phyloP scores from a whole-genome alignment of 2,888 invertebrate genomes.

The Ditula angustiorana region DNA sequence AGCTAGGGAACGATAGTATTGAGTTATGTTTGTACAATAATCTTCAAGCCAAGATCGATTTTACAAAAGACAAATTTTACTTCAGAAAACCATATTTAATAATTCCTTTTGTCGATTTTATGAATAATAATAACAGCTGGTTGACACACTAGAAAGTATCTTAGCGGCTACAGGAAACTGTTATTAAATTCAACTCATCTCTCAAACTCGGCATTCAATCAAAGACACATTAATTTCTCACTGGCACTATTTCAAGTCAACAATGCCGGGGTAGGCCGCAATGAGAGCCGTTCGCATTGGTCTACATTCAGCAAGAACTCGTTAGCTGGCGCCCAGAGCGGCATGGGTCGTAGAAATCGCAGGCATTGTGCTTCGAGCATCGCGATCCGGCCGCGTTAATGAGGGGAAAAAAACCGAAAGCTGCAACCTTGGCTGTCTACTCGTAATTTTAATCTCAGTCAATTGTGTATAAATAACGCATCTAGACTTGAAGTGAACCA shows the following conservation, averaged over 20 bases:
- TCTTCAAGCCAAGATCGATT: too few species aligned
- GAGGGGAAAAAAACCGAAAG: conserved; percentile 29
- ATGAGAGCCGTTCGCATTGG: conserved; percentile 22
- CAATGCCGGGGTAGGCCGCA: conserved; percentile 12
- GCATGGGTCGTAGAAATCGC: conserved; percentile 8
- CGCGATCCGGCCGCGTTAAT: conserved; percentile 26
- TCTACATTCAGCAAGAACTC: conserved; percentile 26
- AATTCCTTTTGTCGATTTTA: too few species aligned
- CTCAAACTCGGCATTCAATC: not conserved
- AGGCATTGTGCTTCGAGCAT: conserved; percentile 20
- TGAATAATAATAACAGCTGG: too few species aligned
- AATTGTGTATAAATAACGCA: conserved; percentile 51
- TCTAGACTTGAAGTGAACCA: too few species aligned
- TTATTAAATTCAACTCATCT: not conserved
- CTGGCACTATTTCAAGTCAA: conserved; percentile 13
- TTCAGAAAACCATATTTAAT: too few species aligned
- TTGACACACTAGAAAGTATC: not conserved
- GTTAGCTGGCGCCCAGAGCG: conserved; percentile 25
- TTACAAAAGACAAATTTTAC: too few species aligned
- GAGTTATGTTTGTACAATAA: too few species aligned
- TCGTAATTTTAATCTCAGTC: conserved; percentile 18
- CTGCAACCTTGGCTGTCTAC: not conserved
- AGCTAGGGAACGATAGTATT: too few species aligned
- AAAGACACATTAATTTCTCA: conserved; percentile 24
- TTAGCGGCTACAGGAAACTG: too few species aligned